Conservation (phyloP, 2,797 vertebrate genomes). For the Spatula clypeata region DNA sequence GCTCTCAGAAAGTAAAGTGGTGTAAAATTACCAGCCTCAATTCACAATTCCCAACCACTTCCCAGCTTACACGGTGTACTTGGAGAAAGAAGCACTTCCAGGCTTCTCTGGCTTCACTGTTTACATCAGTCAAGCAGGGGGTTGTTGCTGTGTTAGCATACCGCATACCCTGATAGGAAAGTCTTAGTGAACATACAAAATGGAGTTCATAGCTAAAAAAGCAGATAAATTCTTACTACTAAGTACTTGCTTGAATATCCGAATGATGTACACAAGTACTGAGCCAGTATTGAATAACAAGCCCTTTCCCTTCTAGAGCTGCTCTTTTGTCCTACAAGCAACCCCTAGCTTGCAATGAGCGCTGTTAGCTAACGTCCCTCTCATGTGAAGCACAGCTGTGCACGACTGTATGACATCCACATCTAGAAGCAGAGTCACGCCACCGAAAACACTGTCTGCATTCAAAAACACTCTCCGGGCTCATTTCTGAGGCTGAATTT, state of each 20-base stretch:
- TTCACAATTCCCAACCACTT: neutral
- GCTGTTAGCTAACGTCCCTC: neutral
- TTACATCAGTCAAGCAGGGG: neutral
- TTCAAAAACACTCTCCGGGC: neutral
- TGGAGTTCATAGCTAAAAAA: neutral
- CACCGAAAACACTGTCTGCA: conserved; percentile 1
- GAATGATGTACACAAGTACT: neutral
- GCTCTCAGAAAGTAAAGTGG: neutral
- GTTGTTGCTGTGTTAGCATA: neutral
- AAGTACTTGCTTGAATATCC: neutral
- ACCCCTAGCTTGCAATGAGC: neutral
- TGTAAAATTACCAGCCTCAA: neutral
- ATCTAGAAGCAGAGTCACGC: neutral
- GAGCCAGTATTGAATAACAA: neutral
- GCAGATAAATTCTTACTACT: neutral
- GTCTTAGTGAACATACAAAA: neutral
- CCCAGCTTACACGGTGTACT: rapidly evolving
- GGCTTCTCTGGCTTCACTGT: neutral
- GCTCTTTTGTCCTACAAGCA: neutral
- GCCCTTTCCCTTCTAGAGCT: neutral
- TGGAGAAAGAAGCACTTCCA: neutral
- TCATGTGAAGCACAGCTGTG: neutral
- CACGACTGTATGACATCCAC: neutral
- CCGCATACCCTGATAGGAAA: rapidly evolving
- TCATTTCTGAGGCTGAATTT: neutral